Base-by-base conservation (phyloP, 2,888 invertebrate species). In the Caenorhabditis parvicauda region DNA sequence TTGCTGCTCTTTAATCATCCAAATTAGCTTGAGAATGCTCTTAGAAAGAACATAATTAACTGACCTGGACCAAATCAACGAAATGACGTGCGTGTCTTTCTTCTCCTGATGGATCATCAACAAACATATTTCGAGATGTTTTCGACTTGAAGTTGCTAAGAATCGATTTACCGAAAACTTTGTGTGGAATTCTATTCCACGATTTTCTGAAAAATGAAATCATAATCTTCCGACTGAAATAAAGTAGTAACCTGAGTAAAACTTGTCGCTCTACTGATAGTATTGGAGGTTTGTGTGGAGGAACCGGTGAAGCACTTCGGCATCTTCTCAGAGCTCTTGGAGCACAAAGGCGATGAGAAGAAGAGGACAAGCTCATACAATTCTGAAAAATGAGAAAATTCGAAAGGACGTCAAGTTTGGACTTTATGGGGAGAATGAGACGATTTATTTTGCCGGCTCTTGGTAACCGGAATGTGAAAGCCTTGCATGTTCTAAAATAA, bases 31-130 rank as follows among this genome's bases (percentile, higher is more conserved):
- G n/a, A n/a, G n/a, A n/a, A n/a, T n/a, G n/a, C n/a, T n/a, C n/a
- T n/a, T n/a, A n/a, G n/a, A n/a, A n/a, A n/a, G n/a, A n/a, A n/a
- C n/a, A n/a, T n/a, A 32, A 32, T 32, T 12, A 22, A 54, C 9
- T 39, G 27, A 46, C 45, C 38, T 67, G 76, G 2, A 74, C 64
- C 42, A 76, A 48, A 21, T 76, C 76, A 37, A 68, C 65, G 38
- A 77, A 74, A 44, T 77, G 69, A 32, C 67, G 63, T 24, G 64
- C 56, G 46, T 77, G 77, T 7, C 74, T 54, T 39, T 45, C 52
- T 43, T 63, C 52, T 49, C 60, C 39, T 41, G 60, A 53, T 1
- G 55, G 17, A 45, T 60, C 53, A 17, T 59, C 59, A 1, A 55
- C 61, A 44, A 68, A 66, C 1, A 61, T 46, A 1, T 21, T 22